These are phyloP conservation scores for Syrmaticus mikado DNA, from an alignment of 2,113 vertebrate species.

Conservation along the genomic window DNA sequence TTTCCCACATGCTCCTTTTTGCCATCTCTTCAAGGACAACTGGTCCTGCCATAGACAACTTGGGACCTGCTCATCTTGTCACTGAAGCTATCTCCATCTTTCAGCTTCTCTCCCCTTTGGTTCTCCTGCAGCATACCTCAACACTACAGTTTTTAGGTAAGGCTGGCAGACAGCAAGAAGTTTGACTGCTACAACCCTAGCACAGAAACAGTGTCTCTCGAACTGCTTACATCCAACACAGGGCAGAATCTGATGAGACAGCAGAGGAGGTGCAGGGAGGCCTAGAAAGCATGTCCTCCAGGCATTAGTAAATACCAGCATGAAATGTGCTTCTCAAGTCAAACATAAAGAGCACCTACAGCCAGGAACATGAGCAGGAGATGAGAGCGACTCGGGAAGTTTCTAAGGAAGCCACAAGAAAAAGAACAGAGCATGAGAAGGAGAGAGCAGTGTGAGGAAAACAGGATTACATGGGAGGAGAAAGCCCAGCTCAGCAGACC, in stretches of 20 bases:
- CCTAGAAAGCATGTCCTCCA: neutral
- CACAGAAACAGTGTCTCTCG: neutral
- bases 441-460: neutral
- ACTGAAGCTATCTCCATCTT: neutral
- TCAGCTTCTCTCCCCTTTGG: neutral
- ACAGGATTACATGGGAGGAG: accelerated
- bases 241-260: neutral
- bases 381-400: neutral
- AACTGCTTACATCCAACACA: neutral
- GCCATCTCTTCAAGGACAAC: neutral
- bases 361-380: neutral
- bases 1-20: neutral
- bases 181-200: neutral
- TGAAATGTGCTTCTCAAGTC: neutral
- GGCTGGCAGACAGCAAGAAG: neutral
- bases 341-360: neutral
- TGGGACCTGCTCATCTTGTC: neutral
- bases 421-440: neutral
- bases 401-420: neutral
- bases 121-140: neutral
- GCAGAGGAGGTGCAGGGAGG: neutral
- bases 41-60: neutral
- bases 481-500: neutral
- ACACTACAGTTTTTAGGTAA: neutral
- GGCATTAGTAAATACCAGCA: neutral